Percentiles rank a stretch among this genome's conserved stretches.
Evolutionary conservation across 1,140 invertebrate genomes (phyloP).

Genomic region (Magallana ariakensis): DNA sequence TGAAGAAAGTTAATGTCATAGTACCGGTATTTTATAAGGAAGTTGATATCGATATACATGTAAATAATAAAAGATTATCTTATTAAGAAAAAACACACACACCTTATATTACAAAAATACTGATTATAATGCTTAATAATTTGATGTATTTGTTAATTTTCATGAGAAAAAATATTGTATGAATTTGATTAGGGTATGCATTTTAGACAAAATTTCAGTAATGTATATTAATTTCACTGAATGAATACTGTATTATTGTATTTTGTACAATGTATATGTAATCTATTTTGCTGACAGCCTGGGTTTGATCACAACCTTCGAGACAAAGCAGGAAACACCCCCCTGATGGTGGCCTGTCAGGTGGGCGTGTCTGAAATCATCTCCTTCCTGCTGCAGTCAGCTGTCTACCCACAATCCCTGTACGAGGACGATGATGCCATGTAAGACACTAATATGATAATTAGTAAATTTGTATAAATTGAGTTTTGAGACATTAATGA

Average conservation of each 20-base stretch:
- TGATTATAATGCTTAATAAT: too few relatives aligned
- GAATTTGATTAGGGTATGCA: too few relatives aligned
- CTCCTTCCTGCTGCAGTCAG: constrained; percentile 71
- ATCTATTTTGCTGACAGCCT: constrained; percentile 63
- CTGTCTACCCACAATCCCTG: constrained; percentile 68
- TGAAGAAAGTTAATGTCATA: too few relatives aligned
- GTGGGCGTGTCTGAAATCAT: constrained; percentile 62
- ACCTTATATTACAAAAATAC: too few relatives aligned
- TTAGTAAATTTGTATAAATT: too few relatives aligned
- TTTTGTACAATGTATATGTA: neutral
- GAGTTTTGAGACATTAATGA: neutral
- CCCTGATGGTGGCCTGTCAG: constrained; percentile 73
- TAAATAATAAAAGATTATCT: neutral
- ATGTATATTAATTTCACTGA: too few relatives aligned
- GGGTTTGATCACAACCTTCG: constrained; percentile 76
- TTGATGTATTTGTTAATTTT: too few relatives aligned
- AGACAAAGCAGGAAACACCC: constrained; percentile 71
- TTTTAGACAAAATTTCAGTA: too few relatives aligned
- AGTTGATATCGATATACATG: neutral
- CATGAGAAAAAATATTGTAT: too few relatives aligned
- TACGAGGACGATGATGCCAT: constrained; percentile 53
- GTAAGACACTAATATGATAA: neutral
- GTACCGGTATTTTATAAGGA: too few relatives aligned
- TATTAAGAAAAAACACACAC: neutral
- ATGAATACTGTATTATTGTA: too few relatives aligned